Evolutionary conservation across 2,888 invertebrate species (phyloP).

Genomic region (Drosophila tripunctata): DNA sequence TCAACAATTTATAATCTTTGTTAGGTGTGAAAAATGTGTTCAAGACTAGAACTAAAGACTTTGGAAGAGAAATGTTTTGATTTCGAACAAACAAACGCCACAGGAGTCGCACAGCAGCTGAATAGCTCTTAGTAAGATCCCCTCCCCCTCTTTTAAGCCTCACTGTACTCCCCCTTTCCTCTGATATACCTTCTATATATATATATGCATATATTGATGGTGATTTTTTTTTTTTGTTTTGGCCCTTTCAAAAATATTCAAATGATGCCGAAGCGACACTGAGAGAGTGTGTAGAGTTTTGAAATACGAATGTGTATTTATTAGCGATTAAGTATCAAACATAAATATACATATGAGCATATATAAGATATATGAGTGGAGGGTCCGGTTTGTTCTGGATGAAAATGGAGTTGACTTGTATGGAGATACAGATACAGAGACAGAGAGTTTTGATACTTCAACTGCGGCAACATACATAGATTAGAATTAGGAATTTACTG

Average conservation of each 20-base stretch:
- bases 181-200: not conserved
- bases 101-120: conserved; percentile 65
- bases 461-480: conserved; percentile 51
- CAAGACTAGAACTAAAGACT: conserved; percentile 5
- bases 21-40: conserved; percentile 19
- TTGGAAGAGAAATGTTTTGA: conserved; percentile 68
- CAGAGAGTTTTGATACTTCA: conserved; percentile 3
- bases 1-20: conserved; percentile 12
- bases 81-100: conserved; percentile 74
- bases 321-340: conserved; percentile 73
- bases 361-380: not conserved
- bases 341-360: conserved; percentile 39
- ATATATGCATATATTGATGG: not conserved
- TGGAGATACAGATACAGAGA: not conserved
- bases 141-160: not conserved
- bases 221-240: not conserved
- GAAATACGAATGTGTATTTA: conserved; percentile 75
- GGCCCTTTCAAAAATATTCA: conserved; percentile 72
- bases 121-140: conserved; percentile 14
- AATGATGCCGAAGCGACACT: conserved; percentile 54
- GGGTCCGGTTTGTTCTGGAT: conserved; percentile 3
- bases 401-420: not conserved
- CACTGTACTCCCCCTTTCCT: not conserved
- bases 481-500: conserved; percentile 73
- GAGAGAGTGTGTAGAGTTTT: conserved; percentile 47